These are phyloP conservation scores for Ornithoptera alexandrae DNA, from an alignment of 2,888 invertebrate genomes.

Conservation along the genomic window DNA sequence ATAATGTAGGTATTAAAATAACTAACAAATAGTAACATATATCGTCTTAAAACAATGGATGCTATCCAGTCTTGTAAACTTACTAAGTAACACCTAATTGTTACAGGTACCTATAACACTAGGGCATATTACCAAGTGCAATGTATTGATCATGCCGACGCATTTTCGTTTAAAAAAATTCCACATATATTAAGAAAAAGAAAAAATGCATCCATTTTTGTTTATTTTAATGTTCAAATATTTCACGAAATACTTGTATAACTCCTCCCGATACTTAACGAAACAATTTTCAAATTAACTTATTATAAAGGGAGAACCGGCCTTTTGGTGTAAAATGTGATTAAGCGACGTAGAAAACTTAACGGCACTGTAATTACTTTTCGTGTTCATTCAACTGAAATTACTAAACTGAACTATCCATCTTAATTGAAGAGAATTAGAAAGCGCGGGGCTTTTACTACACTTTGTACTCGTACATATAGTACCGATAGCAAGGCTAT, in stretches of 20 bases:
- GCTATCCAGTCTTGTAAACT: too few relatives aligned
- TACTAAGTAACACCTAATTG: too few relatives aligned
- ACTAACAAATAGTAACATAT: too few relatives aligned
- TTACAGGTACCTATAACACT: too few relatives aligned
- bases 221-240: background rate
- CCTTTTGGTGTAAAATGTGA: background rate
- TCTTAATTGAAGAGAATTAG: background rate
- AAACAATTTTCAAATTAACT: background rate
- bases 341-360: constrained; percentile 6
- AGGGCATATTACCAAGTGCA: too few relatives aligned
- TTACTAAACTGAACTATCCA: constrained; percentile 18
- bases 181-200: too few relatives aligned
- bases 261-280: background rate
- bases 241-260: background rate
- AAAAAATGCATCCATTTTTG: too few relatives aligned
- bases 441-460: background rate
- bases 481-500: too few relatives aligned
- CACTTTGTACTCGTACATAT: background rate
- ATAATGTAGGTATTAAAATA: too few relatives aligned
- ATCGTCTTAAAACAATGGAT: too few relatives aligned
- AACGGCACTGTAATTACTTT: constrained; percentile 5
- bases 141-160: too few relatives aligned
- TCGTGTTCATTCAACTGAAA: constrained; percentile 12
- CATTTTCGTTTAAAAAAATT: too few relatives aligned
- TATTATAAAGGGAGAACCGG: background rate